Conservation (phyloP, 2,113 vertebrate species). For the Psilopogon haemacephalus region DNA sequence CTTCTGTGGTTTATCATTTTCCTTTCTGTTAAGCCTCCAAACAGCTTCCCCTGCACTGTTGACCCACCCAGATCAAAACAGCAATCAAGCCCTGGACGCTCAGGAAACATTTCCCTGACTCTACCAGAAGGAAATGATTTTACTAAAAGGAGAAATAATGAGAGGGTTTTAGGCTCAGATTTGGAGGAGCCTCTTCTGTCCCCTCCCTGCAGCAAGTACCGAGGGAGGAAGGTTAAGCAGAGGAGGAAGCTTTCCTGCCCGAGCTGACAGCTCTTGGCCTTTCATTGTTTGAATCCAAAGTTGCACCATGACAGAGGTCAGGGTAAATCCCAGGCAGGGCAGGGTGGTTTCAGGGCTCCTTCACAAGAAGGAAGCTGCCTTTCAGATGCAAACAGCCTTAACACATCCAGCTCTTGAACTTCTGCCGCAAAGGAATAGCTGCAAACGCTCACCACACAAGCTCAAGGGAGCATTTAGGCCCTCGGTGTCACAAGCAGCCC, state of each 20-base stretch:
- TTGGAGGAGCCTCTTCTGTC: not conserved
- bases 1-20: not conserved
- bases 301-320: not conserved
- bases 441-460: not conserved
- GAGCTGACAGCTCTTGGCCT: not conserved
- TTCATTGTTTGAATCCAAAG: not conserved
- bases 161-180: not conserved
- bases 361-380: not conserved
- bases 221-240: not conserved
- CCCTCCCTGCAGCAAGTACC: not conserved
- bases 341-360: not conserved
- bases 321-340: not conserved
- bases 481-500: fast-evolving
- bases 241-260: not conserved
- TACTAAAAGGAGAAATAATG: not conserved
- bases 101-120: not conserved
- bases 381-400: not conserved
- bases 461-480: not conserved
- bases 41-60: not conserved
- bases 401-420: not conserved
- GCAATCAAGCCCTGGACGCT: not conserved
- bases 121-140: not conserved
- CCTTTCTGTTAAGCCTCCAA: not conserved
- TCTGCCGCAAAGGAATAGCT: not conserved
- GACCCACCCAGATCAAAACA: not conserved